Percentiles rank a stretch among this genome's conserved stretches.
Conservation (phyloP, 2,888 invertebrate genomes). For the Yponomeuta malinellus region DNA sequence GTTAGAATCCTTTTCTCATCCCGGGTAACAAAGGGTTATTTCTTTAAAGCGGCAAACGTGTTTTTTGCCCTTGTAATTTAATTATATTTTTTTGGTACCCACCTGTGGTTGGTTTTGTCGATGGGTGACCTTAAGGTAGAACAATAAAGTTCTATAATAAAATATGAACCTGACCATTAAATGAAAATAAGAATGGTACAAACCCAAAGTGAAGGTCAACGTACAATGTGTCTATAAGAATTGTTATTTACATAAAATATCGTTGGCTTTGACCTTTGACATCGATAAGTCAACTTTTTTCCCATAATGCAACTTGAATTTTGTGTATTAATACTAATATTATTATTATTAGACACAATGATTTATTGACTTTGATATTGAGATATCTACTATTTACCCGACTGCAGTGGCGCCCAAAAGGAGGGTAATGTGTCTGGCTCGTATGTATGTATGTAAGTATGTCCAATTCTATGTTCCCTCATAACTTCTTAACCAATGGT, state of each 20-base stretch:
- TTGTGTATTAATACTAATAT: slow-evolving; percentile 30
- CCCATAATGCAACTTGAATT: neutral
- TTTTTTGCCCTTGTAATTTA: too few relatives aligned
- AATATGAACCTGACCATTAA: neutral
- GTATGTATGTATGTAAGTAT: too few relatives aligned
- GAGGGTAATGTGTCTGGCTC: too few relatives aligned
- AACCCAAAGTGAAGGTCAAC: neutral
- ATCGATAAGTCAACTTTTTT: slow-evolving; percentile 3
- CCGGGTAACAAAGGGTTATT: too few relatives aligned
- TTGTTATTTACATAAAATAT: neutral
- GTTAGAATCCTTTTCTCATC: too few relatives aligned
- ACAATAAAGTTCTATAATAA: neutral
- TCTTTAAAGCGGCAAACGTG: too few relatives aligned
- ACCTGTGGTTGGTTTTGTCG: too few relatives aligned
- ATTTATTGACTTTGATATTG: slow-evolving; percentile 33
- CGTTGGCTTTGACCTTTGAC: slow-evolving; percentile 7
- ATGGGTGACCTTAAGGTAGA: too few relatives aligned
- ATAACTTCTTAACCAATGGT: too few relatives aligned
- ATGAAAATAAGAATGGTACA: neutral
- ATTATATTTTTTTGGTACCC: too few relatives aligned
- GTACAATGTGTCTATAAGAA: neutral
- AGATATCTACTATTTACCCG: neutral
- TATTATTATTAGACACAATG: slow-evolving; percentile 43
- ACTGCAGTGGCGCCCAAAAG: too few relatives aligned
- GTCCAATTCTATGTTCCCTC: too few relatives aligned